Evolutionary conservation across 2,113 vertebrate species (phyloP).

Genomic region (Himantopus leucocephalus): DNA sequence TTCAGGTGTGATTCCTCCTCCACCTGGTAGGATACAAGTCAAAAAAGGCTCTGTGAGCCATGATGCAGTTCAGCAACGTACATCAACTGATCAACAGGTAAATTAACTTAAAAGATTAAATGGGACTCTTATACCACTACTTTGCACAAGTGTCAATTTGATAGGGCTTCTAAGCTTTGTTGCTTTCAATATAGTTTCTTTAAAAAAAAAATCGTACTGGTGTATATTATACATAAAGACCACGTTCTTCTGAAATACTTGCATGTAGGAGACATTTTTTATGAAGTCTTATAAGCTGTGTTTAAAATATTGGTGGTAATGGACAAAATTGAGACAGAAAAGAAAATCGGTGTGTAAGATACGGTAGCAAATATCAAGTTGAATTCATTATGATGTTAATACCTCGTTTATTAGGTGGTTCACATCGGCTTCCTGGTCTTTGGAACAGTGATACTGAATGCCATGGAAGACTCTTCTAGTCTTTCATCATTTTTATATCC

Average conservation of each 20-base stretch:
- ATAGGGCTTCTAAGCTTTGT: neutral
- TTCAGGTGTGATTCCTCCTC: constrained; percentile 90
- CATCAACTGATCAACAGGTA: constrained; percentile 88
- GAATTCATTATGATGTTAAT: neutral
- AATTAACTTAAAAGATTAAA: neutral
- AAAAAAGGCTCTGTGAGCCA: constrained; percentile 92
- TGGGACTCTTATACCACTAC: neutral
- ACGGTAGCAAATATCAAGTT: neutral
- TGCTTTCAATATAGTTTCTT: neutral
- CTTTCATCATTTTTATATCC: neutral
- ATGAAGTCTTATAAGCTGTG: neutral
- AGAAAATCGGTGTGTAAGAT: neutral
- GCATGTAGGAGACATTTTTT: neutral
- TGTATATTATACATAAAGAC: neutral
- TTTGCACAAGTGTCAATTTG: neutral
- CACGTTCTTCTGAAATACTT: neutral
- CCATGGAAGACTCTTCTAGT: neutral
- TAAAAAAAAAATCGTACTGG: neutral
- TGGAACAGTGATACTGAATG: neutral
- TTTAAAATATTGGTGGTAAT: neutral
- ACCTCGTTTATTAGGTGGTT: neutral
- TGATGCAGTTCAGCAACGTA: constrained; percentile 85
- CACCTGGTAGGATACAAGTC: constrained; percentile 86
- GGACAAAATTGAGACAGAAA: neutral
- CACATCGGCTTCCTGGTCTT: neutral